phyloP scores from a whole-genome alignment of 1,140 invertebrate genomes.

The Zaprionus taronus region DNA sequence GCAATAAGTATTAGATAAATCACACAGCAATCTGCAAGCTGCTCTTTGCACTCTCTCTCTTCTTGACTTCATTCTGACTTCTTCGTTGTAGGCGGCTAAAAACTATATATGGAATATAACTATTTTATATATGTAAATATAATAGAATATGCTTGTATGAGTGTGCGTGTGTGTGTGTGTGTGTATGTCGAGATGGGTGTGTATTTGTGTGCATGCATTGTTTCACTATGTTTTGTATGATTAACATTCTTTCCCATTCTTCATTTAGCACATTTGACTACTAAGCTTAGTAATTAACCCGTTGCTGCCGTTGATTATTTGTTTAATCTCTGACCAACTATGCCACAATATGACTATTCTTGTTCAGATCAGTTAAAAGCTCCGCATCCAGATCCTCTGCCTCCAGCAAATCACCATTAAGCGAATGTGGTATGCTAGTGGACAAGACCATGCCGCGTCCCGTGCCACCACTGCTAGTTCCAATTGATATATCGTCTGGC shows the following conservation, averaged over 20 bases:
- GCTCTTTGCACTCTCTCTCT: conserved; percentile 42
- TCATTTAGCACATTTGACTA: conserved; percentile 75
- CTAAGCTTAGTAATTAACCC: conserved; percentile 73
- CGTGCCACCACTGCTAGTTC: conserved; percentile 31
- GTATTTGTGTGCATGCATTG: conserved; percentile 16
- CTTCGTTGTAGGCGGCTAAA: conserved; percentile 74
- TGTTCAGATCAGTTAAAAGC: conserved; percentile 82
- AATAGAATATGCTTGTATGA: conserved; percentile 33
- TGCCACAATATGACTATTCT: conserved; percentile 84
- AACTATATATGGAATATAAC: conserved; percentile 55
- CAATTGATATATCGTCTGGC: conserved; percentile 70
- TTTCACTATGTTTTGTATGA: conserved; percentile 42
- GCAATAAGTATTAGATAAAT: conserved; percentile 70
- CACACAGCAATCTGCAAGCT: conserved; percentile 68
- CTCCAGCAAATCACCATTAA: conserved; percentile 80
- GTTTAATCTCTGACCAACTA: conserved; percentile 46
- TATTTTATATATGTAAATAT: conserved; percentile 48
- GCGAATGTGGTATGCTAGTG: conserved; percentile 71
- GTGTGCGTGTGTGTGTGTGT: conserved; percentile 39
- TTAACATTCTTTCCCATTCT: conserved; percentile 54
- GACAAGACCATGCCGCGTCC: conserved; percentile 71
- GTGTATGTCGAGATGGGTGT: conserved; percentile 22
- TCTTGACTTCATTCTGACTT: conserved; percentile 35
- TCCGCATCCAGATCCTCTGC: conserved; percentile 76
- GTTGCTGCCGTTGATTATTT: conserved; percentile 39